Percentiles rank a stretch among this genome's conserved stretches.
These are phyloP conservation scores for Tuta absoluta DNA, from an alignment of 2,888 invertebrate genomes.

Conservation along the genomic window DNA sequence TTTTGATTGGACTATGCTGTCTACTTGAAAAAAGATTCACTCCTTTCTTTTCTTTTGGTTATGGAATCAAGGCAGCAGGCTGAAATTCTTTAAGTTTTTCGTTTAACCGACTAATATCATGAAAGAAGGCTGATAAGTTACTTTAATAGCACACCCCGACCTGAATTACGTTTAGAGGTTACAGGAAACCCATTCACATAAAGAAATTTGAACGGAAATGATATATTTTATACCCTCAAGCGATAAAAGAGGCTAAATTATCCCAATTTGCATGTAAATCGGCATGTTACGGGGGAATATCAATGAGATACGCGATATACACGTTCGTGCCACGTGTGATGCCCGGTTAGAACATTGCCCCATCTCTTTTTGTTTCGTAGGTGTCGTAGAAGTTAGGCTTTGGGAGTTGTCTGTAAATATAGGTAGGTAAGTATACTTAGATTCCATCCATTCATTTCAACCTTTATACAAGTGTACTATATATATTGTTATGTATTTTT, in stretches of 20 bases:
- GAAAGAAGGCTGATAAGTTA: conserved; percentile 10
- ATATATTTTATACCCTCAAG: conserved; percentile 50
- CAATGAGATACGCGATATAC: conserved; percentile 46
- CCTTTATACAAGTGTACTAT: no score
- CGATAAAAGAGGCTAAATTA: conserved; percentile 53
- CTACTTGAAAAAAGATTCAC: no score
- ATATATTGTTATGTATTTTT: no score
- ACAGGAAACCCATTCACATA: conserved; percentile 47
- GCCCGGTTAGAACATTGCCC: not conserved
- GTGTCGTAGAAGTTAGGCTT: no score
- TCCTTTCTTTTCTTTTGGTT: no score
- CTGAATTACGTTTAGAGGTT: conserved; percentile 33
- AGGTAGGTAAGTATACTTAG: no score
- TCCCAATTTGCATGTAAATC: conserved; percentile 60
- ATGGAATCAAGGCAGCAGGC: no score
- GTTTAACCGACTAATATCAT: no score
- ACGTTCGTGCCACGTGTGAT: conserved; percentile 25
- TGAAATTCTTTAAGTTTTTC: no score
- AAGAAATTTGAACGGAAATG: conserved; percentile 45
- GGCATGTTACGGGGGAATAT: conserved; percentile 54
- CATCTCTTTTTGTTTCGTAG: not conserved
- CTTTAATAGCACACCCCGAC: conserved; percentile 33
- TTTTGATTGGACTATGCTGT: no score
- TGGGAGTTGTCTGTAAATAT: no score
- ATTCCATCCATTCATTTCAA: no score